phyloP scores from a whole-genome alignment of 2,113 vertebrate species.

The Orcinus orca region DNA sequence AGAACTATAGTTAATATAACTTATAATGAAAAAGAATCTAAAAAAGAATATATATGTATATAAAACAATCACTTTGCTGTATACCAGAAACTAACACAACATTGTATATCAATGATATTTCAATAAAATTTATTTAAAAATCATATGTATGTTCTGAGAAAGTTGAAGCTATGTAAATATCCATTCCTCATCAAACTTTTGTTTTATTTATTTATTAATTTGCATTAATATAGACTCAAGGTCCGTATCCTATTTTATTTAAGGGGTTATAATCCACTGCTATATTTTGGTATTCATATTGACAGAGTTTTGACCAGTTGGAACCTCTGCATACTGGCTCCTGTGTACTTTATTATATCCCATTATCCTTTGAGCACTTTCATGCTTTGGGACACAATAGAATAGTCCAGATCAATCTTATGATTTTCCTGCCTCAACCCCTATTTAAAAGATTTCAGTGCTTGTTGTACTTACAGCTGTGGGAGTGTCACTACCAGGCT shows the following conservation, averaged over 20 bases:
- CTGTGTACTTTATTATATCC: no score
- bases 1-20: not conserved
- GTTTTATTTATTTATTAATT: not conserved
- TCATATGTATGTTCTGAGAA: not conserved
- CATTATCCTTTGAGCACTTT: not conserved
- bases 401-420: not conserved
- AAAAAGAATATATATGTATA: not conserved
- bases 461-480: not conserved
- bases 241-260: not conserved
- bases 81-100: not conserved
- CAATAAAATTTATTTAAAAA: not conserved
- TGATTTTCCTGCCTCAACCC: not conserved
- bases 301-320: not conserved
- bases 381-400: not conserved
- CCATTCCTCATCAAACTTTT: not conserved
- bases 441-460: not conserved
- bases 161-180: not conserved
- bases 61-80: not conserved
- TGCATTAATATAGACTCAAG: not conserved
- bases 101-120: not conserved
- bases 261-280: not conserved
- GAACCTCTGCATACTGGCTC: not conserved
- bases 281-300: not conserved
- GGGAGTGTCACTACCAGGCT: not conserved
- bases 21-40: not conserved